phyloP scores from a whole-genome alignment of 1,140 invertebrate genomes.

The Megathymus violae region DNA sequence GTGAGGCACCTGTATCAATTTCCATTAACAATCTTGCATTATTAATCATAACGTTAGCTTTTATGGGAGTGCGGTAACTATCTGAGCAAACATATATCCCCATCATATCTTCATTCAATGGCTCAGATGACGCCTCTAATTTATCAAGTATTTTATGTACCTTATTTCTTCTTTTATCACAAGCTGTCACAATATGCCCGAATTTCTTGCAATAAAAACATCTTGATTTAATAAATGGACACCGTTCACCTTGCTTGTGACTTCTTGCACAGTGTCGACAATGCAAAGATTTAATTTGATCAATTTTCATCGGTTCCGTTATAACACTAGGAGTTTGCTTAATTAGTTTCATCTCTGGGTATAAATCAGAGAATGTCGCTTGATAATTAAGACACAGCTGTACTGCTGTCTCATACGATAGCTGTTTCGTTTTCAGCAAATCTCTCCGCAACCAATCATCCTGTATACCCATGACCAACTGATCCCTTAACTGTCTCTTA shows the following conservation, averaged over 20 bases:
- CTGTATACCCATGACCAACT: conserved; percentile 40
- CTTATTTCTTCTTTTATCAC: conserved; percentile 30
- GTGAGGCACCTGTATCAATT: too few species aligned
- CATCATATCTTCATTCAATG: conserved; percentile 29
- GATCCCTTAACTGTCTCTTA: conserved; percentile 39
- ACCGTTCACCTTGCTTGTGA: conserved; percentile 38
- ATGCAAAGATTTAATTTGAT: conserved; percentile 41
- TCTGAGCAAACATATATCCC: too few species aligned
- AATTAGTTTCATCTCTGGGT: too few species aligned
- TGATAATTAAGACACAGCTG: too few species aligned
- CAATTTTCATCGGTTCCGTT: conserved; percentile 42
- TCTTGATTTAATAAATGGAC: conserved; percentile 38
- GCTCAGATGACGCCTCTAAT: background rate
- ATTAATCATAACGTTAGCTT: too few species aligned
- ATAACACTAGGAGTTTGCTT: conserved; percentile 38
- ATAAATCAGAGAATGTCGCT: too few species aligned
- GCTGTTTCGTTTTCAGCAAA: too few species aligned
- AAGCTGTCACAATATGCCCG: conserved; percentile 43
- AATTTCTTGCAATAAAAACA: conserved; percentile 42
- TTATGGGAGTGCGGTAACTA: too few species aligned
- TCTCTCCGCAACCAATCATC: too few species aligned
- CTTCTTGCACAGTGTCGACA: conserved; percentile 29
- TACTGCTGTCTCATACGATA: too few species aligned
- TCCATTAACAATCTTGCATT: too few species aligned
- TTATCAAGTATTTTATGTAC: conserved; percentile 29